Evolutionary conservation across 2,888 invertebrate genomes (phyloP).

Genomic region (Griposia aprilina): DNA sequence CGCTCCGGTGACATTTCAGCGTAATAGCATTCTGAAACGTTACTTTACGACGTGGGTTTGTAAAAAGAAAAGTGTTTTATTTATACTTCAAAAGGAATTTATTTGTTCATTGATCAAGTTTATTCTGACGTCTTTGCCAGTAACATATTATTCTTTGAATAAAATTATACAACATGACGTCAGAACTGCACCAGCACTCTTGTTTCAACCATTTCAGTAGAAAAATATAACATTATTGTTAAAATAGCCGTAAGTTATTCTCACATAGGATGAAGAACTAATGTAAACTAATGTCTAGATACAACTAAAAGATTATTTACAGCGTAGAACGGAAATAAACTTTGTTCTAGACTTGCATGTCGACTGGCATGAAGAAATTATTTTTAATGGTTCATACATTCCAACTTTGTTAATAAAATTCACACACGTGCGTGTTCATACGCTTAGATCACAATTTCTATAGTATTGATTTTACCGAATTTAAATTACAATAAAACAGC

Average conservation of each 20-base stretch:
- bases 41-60: constrained; percentile 12
- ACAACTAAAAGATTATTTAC: neutral
- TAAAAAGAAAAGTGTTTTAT: neutral
- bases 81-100: neutral
- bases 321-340: neutral
- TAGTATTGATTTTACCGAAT: neutral
- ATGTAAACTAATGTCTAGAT: constrained; percentile 1
- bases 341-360: constrained; percentile 4
- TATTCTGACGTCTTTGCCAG: neutral
- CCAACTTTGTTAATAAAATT: constrained; percentile 10
- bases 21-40: constrained; percentile 3
- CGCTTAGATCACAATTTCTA: constrained; percentile 1
- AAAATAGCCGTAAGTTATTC: neutral
- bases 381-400: constrained; percentile 1
- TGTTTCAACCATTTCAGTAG: neutral
- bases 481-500: neutral
- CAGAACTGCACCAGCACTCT: neutral
- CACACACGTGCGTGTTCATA: neutral
- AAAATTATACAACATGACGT: neutral
- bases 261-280: neutral
- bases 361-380: neutral
- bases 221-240: neutral
- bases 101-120: neutral
- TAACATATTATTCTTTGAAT: neutral
- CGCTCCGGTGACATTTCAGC: constrained; percentile 7